Percentiles rank a stretch among this genome's conserved stretches.
Conservation (phyloP, 2,888 invertebrate species). For the Epsilonema sp. region DNA sequence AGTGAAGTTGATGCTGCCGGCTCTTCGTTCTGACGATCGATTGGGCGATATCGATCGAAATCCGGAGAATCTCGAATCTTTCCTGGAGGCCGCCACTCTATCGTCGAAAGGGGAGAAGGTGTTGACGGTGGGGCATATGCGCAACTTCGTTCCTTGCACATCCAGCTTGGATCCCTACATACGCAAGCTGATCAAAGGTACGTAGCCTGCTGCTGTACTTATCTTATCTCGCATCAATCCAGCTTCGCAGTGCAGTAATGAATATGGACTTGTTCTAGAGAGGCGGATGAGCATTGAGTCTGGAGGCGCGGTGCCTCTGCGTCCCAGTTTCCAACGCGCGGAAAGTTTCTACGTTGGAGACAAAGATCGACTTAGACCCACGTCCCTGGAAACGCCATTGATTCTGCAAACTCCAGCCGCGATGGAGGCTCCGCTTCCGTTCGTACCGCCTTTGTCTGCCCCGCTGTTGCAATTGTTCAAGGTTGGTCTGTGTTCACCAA, state of each 20-base stretch:
- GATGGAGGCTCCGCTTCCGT: no score
- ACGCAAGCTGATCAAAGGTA: constrained; percentile 84
- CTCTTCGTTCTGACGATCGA: constrained; percentile 64
- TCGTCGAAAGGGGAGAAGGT: constrained; percentile 16
- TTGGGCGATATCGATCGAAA: constrained; percentile 77
- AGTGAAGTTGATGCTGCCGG: constrained; percentile 50
- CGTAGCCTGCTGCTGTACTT: constrained; percentile 8
- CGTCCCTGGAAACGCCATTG: no score
- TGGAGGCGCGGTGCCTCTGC: no score
- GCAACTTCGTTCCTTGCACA: constrained; percentile 88
- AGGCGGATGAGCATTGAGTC: neutral
- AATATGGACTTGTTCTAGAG: neutral
- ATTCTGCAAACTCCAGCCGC: no score
- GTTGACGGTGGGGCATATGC: constrained; percentile 42
- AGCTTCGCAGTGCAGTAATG: no score
- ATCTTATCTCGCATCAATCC: no score
- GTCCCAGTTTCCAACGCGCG: no score
- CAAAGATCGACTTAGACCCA: no score
- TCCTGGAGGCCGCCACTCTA: constrained; percentile 13
- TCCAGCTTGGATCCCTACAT: constrained; percentile 95
- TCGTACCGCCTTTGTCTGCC: no score
- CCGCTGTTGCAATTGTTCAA: no score
- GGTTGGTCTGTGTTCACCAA: no score
- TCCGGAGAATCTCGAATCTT: constrained; percentile 63
- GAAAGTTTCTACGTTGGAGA: no score